Percentiles rank a stretch among this genome's conserved stretches.
phyloP scores from a whole-genome alignment of 2,113 vertebrate species.

The Anthoscopus minutus region DNA sequence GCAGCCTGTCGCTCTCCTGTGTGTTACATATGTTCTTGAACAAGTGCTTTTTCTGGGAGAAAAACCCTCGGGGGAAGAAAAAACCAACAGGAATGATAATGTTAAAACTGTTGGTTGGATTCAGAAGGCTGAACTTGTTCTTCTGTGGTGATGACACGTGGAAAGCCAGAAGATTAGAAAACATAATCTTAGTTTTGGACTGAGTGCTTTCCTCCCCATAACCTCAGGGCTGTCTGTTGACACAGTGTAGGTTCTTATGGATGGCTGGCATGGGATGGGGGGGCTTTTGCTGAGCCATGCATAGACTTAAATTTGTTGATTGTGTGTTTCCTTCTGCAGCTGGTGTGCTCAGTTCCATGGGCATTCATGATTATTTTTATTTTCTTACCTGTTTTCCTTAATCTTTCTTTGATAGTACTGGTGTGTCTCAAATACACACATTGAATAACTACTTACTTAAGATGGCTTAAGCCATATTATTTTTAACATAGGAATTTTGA shows the following conservation, averaged over 20 bases:
- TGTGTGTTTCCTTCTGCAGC: not conserved
- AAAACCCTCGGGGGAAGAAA: not conserved
- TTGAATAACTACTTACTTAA: not conserved
- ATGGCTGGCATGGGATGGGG: not conserved
- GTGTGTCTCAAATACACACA: not conserved
- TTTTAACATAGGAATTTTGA: not conserved
- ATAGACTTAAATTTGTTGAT: not conserved
- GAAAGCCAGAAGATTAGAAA: conserved; percentile 34
- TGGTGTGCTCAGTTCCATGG: not conserved
- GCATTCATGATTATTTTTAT: not conserved
- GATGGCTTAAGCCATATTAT: not conserved
- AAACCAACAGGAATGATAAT: not conserved
- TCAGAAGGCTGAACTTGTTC: conserved; percentile 1
- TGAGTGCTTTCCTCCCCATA: not conserved
- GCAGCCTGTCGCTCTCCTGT: not conserved
- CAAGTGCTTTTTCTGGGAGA: not conserved
- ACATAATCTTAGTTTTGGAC: not conserved
- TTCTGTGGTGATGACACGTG: not conserved
- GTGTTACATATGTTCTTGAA: not conserved
- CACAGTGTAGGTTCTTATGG: not conserved
- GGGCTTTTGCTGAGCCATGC: not conserved
- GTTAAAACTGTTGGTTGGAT: not conserved
- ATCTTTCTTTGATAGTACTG: not conserved
- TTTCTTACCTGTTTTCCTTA: not conserved
- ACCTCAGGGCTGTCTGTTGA: not conserved